Base-by-base conservation (phyloP, 2,888 invertebrate species). In the Drosophila borealis region DNA sequence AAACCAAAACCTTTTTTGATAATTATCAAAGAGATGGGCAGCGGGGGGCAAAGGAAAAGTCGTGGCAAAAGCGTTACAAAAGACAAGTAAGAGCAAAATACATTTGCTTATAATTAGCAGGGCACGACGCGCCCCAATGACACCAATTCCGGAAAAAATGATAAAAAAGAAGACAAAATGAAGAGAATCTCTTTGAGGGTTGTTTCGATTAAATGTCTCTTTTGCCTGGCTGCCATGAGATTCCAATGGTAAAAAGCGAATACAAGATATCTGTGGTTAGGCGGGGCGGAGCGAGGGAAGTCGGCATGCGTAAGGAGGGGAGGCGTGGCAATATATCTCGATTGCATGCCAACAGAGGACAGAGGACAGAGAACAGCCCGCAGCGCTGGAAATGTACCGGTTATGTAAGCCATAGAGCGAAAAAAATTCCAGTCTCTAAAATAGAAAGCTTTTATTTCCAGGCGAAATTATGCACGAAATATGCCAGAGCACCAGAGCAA, bases 81-180 rank as follows among this genome's bases (percentile, higher is more conserved):
- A 56, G 46, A 63, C 55, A 57, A 69, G 48, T 71, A 64, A 61
- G 63, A 39, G 48, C 33, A 70, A 67, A 70, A 41, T 36, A 57
- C 50, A 74, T 66, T 70, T 68, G 72, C 80, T 76, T 84, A 79
- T 83, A 90, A 90, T 90, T 89, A 88, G 79, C 68, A 65, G 74
- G 56, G 60, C 81, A 88, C 79, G 78, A 81, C 73, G 80, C 89
- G 88, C 82, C 89, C 90, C 80, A 89, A 89, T 91, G 89, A 91
- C 91, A 90, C 89, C 84, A 76, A 89, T 91, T 88, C 78, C 81
- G 80, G 78, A 78, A 71, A 74, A 78, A 63, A 59, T 41, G 51
- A 37, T 53, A 53, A 53, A 53, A 53, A 59, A 49, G n/a, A 3
- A 34, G 11, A 14, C 14, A 42, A 34, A n/a, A 34, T 17, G 62